phyloP scores from a whole-genome alignment of 2,797 vertebrate genomes.

The Protosalanx chinensis region DNA sequence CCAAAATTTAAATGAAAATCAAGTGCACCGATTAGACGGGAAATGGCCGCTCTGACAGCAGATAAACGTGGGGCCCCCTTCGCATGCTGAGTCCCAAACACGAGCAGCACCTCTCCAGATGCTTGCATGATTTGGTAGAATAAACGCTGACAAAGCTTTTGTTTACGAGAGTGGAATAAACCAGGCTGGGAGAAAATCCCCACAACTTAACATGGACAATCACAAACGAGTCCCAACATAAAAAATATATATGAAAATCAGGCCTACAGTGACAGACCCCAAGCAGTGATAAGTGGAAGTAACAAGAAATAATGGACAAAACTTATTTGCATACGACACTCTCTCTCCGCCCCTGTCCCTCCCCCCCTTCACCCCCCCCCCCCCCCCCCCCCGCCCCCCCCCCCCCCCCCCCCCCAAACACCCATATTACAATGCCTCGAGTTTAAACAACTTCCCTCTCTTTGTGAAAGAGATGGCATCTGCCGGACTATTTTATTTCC shows the following conservation, averaged over 20 bases:
- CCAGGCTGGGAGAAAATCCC: not conserved
- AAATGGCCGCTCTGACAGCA: constrained; percentile 22
- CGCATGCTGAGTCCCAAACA: constrained; percentile 50
- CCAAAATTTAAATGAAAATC: constrained; percentile 6
- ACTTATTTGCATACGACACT: constrained; percentile 41
- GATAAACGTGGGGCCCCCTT: constrained; percentile 43
- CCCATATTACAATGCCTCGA: constrained; percentile 41
- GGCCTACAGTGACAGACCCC: constrained; percentile 52
- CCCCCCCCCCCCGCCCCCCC: constrained; percentile 5
- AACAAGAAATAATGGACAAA: constrained; percentile 49
- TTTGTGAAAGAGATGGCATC: constrained; percentile 68
- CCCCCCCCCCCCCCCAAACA: not conserved
- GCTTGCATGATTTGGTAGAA: constrained; percentile 33
- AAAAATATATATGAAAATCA: too few relatives aligned
- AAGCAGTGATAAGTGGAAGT: constrained; percentile 51
- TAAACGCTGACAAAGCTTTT: constrained; percentile 10
- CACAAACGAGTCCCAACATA: constrained; percentile 9
- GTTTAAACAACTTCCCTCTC: constrained; percentile 76
- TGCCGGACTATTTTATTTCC: constrained; percentile 77
- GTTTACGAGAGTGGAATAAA: constrained; percentile 23
- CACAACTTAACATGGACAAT: too few relatives aligned
- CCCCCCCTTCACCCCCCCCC: not conserved
- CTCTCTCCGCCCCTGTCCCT: constrained; percentile 31
- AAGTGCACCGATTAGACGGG: not conserved
- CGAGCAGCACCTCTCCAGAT: constrained; percentile 35